A percentile compares a stretch with the other conserved stretches of the same genome.
Evolutionary conservation across 2,888 invertebrate genomes (phyloP).

Genomic region (Patella caerulea): DNA sequence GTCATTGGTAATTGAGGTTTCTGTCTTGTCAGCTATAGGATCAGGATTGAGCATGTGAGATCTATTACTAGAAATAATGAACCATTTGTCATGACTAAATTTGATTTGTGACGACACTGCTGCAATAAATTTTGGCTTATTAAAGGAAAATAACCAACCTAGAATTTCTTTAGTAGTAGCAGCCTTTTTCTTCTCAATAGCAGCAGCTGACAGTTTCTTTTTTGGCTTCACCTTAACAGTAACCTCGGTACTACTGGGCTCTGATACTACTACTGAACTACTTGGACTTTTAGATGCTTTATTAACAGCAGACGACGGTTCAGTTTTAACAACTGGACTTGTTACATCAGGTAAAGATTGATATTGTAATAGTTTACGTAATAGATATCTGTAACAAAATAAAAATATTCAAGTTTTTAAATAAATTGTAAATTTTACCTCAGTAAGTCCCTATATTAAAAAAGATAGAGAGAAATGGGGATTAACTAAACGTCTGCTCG

Average conservation of each 20-base stretch:
- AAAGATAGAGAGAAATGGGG: not conserved
- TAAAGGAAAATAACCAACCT: too few relatives aligned
- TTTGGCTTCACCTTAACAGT: slow-evolving; percentile 44
- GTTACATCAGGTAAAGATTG: slow-evolving; percentile 63
- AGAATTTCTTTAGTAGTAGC: slow-evolving; percentile 8
- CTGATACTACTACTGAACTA: slow-evolving; percentile 13
- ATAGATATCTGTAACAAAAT: slow-evolving; percentile 76
- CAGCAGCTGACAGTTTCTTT: slow-evolving; percentile 37
- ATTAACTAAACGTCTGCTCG: not conserved
- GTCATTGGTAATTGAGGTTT: too few relatives aligned
- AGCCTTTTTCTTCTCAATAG: slow-evolving; percentile 29
- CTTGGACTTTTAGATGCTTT: slow-evolving; percentile 25
- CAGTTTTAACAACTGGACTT: slow-evolving; percentile 24
- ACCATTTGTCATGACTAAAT: too few relatives aligned
- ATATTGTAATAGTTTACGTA: slow-evolving; percentile 78
- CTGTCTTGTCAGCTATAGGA: too few relatives aligned
- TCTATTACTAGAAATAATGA: too few relatives aligned
- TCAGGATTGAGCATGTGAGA: too few relatives aligned
- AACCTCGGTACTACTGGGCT: not conserved
- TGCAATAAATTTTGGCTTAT: too few relatives aligned
- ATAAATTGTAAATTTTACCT: not conserved
- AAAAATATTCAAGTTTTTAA: not conserved
- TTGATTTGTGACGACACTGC: too few relatives aligned
- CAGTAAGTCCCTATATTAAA: not conserved
- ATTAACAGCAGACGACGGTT: slow-evolving; percentile 24